Conservation (phyloP, 2,797 vertebrate genomes). For the Pempheris klunzingeri region DNA sequence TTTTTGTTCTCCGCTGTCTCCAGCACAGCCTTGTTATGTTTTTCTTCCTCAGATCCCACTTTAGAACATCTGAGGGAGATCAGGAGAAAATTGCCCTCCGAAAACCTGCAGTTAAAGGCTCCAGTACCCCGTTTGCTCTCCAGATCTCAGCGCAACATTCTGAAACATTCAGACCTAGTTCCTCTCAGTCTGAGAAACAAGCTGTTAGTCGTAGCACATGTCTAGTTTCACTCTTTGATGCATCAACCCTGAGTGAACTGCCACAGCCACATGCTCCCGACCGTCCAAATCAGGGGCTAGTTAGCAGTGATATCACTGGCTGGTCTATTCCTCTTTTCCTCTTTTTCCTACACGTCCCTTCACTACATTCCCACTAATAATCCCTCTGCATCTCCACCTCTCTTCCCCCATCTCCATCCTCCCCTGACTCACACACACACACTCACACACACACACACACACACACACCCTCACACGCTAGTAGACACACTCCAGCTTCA, state of each 20-base stretch:
- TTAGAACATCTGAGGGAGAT: conserved; percentile 83
- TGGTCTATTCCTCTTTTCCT: conserved; percentile 30
- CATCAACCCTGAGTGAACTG: conserved; percentile 54
- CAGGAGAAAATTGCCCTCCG: conserved; percentile 81
- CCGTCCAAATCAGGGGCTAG: conserved; percentile 62
- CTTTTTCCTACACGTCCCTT: conserved; percentile 20
- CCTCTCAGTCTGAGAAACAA: conserved; percentile 73
- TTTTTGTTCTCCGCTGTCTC: conserved; percentile 78
- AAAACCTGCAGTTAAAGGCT: conserved; percentile 82
- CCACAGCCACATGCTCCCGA: conserved; percentile 43
- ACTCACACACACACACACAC: conserved; percentile 23
- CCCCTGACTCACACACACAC: conserved; percentile 30
- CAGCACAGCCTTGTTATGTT: conserved; percentile 79
- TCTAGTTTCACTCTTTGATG: conserved; percentile 69
- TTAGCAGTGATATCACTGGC: conserved; percentile 40
- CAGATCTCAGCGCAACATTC: conserved; percentile 73
- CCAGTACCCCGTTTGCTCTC: conserved; percentile 70
- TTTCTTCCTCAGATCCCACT: conserved; percentile 80
- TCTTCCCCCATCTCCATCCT: conserved; percentile 35
- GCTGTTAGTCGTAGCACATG: conserved; percentile 70
- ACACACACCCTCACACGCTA: conserved; percentile 35
- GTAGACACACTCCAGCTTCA: conserved; percentile 60
- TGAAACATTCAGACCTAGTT: conserved; percentile 75
- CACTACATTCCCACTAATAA: conserved; percentile 41
- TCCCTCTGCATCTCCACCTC: conserved; percentile 41